Conservation (phyloP, 2,797 vertebrate species). For the Pseudomugil gertrudae region DNA sequence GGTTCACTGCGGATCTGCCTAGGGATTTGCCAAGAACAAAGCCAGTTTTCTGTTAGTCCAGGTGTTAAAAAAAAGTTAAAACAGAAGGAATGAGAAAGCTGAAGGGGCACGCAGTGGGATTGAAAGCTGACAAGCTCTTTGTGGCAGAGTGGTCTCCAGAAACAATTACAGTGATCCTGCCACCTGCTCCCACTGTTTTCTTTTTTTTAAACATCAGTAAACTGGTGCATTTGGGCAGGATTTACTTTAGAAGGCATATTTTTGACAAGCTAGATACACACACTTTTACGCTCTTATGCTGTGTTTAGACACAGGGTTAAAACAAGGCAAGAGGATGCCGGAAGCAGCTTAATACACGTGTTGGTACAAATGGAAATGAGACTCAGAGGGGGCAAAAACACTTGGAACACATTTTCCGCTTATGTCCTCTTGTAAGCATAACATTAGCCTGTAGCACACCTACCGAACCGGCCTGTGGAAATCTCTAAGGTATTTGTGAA, state of each 20-base stretch:
- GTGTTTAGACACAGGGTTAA: conserved; percentile 14
- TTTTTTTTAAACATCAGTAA: conserved; percentile 4
- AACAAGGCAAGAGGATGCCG: conserved; percentile 9
- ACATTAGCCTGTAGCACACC: conserved; percentile 1
- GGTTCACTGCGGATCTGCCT: conserved; percentile 65
- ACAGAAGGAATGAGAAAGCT: conserved; percentile 66
- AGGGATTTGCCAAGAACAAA: conserved; percentile 79
- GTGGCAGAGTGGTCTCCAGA: conserved; percentile 48
- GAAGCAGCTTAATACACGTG: conserved; percentile 24
- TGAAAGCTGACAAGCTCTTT: conserved; percentile 56
- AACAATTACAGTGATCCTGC: conserved; percentile 29
- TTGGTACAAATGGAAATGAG: conserved; percentile 31
- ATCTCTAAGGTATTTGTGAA: conserved; percentile 16
- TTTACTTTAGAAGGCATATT: conserved; percentile 5
- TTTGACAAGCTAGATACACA: conserved; percentile 24
- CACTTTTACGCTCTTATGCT: background rate
- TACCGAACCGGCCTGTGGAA: conserved; percentile 33
- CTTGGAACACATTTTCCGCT: conserved; percentile 21
- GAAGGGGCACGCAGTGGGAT: conserved; percentile 49
- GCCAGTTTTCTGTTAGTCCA: conserved; percentile 77
- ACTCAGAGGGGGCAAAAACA: conserved; percentile 31
- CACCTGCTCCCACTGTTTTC: conserved; percentile 38
- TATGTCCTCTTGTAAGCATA: conserved; percentile 25
- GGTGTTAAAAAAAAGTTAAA: conserved; percentile 77
- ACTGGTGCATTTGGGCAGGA: conserved; percentile 13